A percentile compares a stretch with the other conserved stretches of the same genome.
Evolutionary conservation across 2,888 invertebrate genomes (phyloP).

Genomic region (Drosophila stalkeri): DNA sequence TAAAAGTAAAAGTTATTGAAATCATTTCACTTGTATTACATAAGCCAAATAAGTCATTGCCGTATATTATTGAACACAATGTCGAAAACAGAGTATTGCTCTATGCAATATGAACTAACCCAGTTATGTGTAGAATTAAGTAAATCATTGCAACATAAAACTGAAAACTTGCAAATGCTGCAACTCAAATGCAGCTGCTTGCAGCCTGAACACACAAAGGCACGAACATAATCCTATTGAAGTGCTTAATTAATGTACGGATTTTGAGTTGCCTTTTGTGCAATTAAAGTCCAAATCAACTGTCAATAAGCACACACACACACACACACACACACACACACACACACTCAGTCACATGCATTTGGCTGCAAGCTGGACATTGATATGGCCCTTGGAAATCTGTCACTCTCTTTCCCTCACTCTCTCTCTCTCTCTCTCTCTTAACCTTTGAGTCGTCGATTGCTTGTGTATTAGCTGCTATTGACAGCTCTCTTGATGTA

Average conservation of each 20-base stretch:
- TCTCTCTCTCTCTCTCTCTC: background rate
- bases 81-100: too few relatives aligned
- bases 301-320: conserved; percentile 76
- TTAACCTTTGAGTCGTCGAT: background rate
- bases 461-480: conserved; percentile 1
- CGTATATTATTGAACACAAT: too few relatives aligned
- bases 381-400: background rate
- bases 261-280: conserved; percentile 64
- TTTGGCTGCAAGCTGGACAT: conserved; percentile 7
- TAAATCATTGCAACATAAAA: background rate
- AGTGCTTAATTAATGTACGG: conserved; percentile 66
- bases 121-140: background rate
- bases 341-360: background rate
- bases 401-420: background rate
- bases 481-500: conserved; percentile 24
- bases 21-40: too few relatives aligned
- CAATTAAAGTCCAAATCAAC: conserved; percentile 73
- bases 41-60: too few relatives aligned
- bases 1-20: too few relatives aligned
- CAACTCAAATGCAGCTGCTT: background rate
- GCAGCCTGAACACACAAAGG: conserved; percentile 9
- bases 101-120: background rate
- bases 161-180: background rate
- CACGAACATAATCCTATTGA: conserved; percentile 31
- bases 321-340: conserved; percentile 8